Evolutionary conservation across 2,888 invertebrate genomes (phyloP), one percentile per base, ranked within the genome.

Genomic region (Rhagophthalmus giganteus): DNA sequence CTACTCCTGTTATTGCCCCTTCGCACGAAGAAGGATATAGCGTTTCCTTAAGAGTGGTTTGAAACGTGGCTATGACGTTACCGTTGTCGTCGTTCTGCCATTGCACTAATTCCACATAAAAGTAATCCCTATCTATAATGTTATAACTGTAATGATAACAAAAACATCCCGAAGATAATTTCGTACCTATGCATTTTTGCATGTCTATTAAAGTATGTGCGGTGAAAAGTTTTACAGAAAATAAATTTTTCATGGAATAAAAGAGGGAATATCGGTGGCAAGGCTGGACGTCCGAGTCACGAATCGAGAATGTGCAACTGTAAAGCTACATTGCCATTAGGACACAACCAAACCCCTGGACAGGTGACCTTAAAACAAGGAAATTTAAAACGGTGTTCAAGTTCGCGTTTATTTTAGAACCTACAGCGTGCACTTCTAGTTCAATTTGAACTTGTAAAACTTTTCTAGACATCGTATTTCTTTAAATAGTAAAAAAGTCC

Each of bases 331-430:
- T 84, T 82, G n/a, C 90, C 90, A 71, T 85, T 85, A 54, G 87
- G 85, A 65, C 88, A 88, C 16, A 91, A 75, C 87, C 89, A 90
- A 8, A 90, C 90, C 20, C 91, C 91, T n/a, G 90, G 90, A 71
- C 90, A 90, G 46, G 87, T 84, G 15, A 90, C 81, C 87, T 87
- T 61, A 5, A 56, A 56, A 38, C 11, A 37, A 47, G 3, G 8
- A 5, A 20, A 20, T 20, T 39, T 30, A 34, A 20, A 15, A n/a
- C n/a, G n/a, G n/a, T n/a, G n/a, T n/a, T 16, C 28, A n/a, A 34
- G 32, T 53, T 42, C 49, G 12, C 25, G 2, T 2, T 24, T 42
- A 49, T n/a, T n/a, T n/a, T n/a, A n/a, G 28, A 48, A 71, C 73
- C 71, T 70, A 82, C 81, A 63, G 74, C 79, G 68, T 82, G 79